These are phyloP conservation scores for Pituophis catenifer DNA, from an alignment of 2,113 vertebrate species.

Conservation along the genomic window DNA sequence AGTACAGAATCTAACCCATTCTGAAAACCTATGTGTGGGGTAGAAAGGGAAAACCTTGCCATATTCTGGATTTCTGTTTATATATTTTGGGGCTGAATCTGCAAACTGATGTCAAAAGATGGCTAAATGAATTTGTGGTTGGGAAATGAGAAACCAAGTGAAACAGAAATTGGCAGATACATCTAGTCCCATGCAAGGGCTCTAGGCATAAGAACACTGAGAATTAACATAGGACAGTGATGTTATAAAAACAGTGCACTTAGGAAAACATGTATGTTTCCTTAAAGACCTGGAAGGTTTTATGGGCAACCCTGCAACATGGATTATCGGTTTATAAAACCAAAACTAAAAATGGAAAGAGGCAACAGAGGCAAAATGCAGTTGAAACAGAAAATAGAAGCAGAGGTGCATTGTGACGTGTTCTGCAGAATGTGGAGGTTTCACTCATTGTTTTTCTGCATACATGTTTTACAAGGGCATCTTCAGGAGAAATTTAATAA, in stretches of 20 bases:
- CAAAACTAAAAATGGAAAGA: not conserved
- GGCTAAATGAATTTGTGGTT: not conserved
- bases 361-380: not conserved
- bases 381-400: not conserved
- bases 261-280: not conserved
- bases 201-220: not conserved
- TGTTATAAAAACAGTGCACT: not conserved
- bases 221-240: not conserved
- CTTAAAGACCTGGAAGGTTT: not conserved
- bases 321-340: not conserved
- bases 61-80: not conserved
- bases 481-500: not conserved
- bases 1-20: slow-evolving; percentile 67
- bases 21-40: slow-evolving; percentile 32
- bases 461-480: not conserved
- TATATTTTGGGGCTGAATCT: not conserved
- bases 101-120: not conserved
- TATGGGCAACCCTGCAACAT: not conserved
- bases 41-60: slow-evolving; percentile 14
- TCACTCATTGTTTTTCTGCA: not conserved
- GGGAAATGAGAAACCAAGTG: not conserved
- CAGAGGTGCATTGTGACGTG: not conserved
- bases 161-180: not conserved
- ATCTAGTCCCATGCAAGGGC: not conserved
- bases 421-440: not conserved